Evolutionary conservation across 2,797 vertebrate species (phyloP).

Genomic region (Artibeus lituratus): DNA sequence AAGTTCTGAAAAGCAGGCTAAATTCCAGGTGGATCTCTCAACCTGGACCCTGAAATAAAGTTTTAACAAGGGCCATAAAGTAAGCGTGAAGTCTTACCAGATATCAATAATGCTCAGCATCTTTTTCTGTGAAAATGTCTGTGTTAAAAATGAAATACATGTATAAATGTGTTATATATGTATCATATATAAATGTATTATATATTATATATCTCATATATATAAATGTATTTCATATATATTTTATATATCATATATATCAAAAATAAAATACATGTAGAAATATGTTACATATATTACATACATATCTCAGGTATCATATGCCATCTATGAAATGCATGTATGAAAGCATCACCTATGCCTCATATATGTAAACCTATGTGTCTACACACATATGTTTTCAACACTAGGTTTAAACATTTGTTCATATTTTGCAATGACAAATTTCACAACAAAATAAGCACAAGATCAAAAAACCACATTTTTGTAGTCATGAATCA

Average conservation of each 20-base stretch:
- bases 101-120: background rate
- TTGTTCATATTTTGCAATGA: background rate
- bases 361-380: no score
- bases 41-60: background rate
- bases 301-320: no score
- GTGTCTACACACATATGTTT: background rate
- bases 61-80: background rate
- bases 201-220: no score
- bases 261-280: no score
- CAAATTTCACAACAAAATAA: background rate
- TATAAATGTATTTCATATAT: no score
- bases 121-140: background rate
- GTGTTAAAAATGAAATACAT: background rate
- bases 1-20: slow-evolving; percentile 38
- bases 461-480: background rate
- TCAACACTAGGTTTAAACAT: background rate
- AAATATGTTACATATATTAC: no score
- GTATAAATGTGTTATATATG: background rate
- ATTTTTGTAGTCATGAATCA: background rate
- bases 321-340: background rate
- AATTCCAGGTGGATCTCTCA: slow-evolving; percentile 39
- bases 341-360: background rate
- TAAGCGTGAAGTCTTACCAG: background rate
- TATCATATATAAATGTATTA: no score
- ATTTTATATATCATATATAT: no score